Conservation (phyloP, 2,113 vertebrate species). For the Sminthopsis crassicaudata region DNA sequence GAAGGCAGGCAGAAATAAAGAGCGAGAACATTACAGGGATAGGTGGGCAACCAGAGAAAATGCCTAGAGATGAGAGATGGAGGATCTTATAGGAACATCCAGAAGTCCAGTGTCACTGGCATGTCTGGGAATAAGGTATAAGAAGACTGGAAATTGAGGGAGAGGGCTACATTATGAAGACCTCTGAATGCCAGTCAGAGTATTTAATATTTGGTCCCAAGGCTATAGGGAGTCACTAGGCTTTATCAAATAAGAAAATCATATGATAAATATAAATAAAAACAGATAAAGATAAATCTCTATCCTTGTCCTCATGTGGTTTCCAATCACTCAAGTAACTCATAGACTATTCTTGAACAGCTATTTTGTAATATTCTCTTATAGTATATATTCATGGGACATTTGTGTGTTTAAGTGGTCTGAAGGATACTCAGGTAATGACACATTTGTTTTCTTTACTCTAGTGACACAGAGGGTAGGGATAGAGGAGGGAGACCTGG, state of each 20-base stretch:
- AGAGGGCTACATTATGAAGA: not conserved
- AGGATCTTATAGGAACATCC: not conserved
- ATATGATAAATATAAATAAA: not conserved
- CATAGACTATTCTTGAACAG: conserved; percentile 10
- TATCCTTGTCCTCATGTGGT: not conserved
- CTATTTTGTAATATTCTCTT: not conserved
- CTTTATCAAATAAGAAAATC: not conserved
- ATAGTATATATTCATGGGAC: not conserved
- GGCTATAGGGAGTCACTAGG: not conserved
- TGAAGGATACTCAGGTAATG: conserved; percentile 4
- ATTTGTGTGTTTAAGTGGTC: not conserved
- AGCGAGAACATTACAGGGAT: not conserved
- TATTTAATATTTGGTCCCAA: not conserved
- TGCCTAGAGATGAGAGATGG: not conserved
- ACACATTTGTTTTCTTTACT: conserved; percentile 36
- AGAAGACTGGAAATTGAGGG: not conserved
- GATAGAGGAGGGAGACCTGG: conserved; percentile 9
- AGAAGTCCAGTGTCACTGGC: not conserved
- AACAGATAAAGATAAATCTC: not conserved
- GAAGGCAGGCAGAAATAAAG: not conserved
- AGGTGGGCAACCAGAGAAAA: not conserved
- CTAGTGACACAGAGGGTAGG: not conserved
- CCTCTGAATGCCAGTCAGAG: not conserved
- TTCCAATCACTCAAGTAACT: not conserved
- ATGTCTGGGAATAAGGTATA: not conserved